These are phyloP conservation scores for Scylla paramamosain DNA, from an alignment of 1,140 invertebrate genomes.

Conservation along the genomic window DNA sequence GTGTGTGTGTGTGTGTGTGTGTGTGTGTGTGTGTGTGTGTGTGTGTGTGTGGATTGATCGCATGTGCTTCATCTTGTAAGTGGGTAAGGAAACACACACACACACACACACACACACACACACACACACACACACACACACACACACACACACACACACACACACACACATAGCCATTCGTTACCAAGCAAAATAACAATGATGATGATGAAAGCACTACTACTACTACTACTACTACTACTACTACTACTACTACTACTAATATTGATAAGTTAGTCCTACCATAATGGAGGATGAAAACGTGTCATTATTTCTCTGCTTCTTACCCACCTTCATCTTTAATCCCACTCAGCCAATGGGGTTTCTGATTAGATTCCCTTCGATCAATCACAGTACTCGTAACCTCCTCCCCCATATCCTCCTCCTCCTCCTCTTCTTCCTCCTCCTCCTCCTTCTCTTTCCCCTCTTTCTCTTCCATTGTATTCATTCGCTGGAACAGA, in stretches of 20 bases:
- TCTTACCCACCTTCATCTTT: background rate
- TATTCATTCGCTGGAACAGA: background rate
- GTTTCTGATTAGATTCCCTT: background rate
- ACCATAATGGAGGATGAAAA: background rate
- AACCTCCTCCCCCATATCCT: background rate
- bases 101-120: slow-evolving; percentile 20
- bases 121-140: background rate
- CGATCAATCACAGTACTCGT: background rate
- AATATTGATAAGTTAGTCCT: too few species aligned
- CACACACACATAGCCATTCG: background rate
- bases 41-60: slow-evolving; percentile 15
- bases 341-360: background rate
- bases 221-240: slow-evolving; percentile 5
- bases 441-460: background rate
- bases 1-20: slow-evolving; percentile 48
- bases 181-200: background rate
- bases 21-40: slow-evolving; percentile 50
- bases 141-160: background rate
- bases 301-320: background rate
- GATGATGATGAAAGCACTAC: background rate
- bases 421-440: background rate
- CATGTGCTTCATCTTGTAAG: background rate
- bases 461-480: too few species aligned
- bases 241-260: slow-evolving; percentile 23
- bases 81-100: background rate